Conservation (phyloP, 2,888 invertebrate genomes). For the Galerucella pusilla region DNA sequence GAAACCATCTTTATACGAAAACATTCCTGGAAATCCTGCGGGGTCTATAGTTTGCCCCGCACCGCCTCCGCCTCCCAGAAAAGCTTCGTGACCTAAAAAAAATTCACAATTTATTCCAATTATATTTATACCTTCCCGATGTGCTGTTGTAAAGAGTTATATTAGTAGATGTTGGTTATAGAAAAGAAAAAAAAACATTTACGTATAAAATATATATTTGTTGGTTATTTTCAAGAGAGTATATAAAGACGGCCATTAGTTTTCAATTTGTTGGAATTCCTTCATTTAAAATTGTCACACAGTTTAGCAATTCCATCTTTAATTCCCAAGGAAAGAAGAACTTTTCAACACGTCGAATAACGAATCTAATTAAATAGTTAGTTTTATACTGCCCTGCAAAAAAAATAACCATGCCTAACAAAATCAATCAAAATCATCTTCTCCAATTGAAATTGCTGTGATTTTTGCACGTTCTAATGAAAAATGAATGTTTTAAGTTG, state of each 20-base stretch:
- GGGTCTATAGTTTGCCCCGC: constrained; percentile 51
- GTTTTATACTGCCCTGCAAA: too few species aligned
- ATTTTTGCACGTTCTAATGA: too few species aligned
- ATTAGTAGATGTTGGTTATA: constrained; percentile 1
- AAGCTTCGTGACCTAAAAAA: constrained; percentile 62
- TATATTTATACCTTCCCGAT: constrained; percentile 56
- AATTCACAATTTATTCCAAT: constrained; percentile 44
- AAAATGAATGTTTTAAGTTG: too few species aligned
- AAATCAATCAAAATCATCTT: too few species aligned
- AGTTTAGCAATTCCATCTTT: too few species aligned
- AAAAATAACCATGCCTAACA: too few species aligned
- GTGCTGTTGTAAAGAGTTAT: constrained; percentile 49
- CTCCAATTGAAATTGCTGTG: too few species aligned
- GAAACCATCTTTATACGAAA: constrained; percentile 66
- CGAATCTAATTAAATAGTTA: too few species aligned
- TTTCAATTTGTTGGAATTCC: too few species aligned
- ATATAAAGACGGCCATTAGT: neutral
- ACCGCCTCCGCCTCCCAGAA: constrained; percentile 62
- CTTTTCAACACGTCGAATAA: too few species aligned
- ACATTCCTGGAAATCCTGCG: constrained; percentile 64
- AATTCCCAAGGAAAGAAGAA: too few species aligned
- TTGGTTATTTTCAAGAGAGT: neutral
- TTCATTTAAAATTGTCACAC: too few species aligned
- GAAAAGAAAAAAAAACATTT: constrained; percentile 2
- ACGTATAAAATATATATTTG: constrained; percentile 12